Base-by-base conservation (phyloP, 2,113 vertebrate species). In the Penelope pileata region DNA sequence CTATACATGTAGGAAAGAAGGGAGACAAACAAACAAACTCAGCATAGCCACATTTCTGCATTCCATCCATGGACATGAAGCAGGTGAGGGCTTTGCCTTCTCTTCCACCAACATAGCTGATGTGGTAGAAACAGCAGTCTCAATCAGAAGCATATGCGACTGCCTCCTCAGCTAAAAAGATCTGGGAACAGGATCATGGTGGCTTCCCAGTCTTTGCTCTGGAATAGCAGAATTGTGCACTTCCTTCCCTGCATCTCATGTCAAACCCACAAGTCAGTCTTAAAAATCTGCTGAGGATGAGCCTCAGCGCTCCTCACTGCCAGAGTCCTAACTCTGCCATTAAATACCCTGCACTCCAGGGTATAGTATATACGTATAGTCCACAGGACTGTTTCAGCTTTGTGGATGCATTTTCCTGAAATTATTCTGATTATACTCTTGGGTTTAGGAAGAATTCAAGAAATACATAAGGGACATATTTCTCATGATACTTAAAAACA, bases 171-270 rank as follows among this genome's bases (percentile, higher is more conserved):
- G 36, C 5, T 23, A 67, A 59, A 85, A 34, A 48, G 14, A 32
- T 8, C 0, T 1, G 16, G 36, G 4, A 69, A 53, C 26, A 36
- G 63, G 21, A 58, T 77, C 30, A 11, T 2, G 5, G 24, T 38
- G 40, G 15, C 18, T 82, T 63, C 53, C 30, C 22, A 23, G n/a
- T 38, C 32, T 16, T 70, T 27, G 16, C 63, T 70, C 7, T 62
- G 59, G 40, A 30, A 22, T 30, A 83, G 22, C 53, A 72, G 6
- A 26, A 8, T 29, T 16, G 17, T 0, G 0, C 0, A 2, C 66
- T 64, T 68, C 60, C 30, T 68, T 69, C 27, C 21, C 51, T 54
- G 19, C 40, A 38, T 30, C 26, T 74, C 23, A 23, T 23, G 11
- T 30, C 56, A 68, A 86, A 90, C 34, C 51, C 50, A 47, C 26